Base-by-base conservation (phyloP, 1,140 invertebrate genomes). In the Cydia splendana region DNA sequence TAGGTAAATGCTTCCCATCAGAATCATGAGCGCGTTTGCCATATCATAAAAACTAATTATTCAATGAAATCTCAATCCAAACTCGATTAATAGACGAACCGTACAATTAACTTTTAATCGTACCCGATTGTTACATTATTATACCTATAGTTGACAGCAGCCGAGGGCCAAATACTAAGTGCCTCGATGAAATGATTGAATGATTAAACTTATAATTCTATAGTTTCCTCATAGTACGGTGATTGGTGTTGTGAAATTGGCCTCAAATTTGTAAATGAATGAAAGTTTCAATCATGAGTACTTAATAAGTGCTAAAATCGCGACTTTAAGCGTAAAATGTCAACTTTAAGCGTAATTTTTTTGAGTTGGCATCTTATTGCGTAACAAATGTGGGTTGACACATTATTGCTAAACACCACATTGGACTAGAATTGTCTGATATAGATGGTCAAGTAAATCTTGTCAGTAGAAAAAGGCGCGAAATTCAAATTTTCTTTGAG, bases 21-120 rank as follows among this genome's bases (percentile, higher is more conserved):
- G 42, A 45, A 15, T n/a, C 48, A 53, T 53, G 15, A n/a, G 48
- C 10, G 3, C 10, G 42, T 45, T 45, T 45, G 12, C 10, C 42
- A 45, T 12, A 45, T 53, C 45, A 7, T 53, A 18, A 6, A 62
- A 62, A 15, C 3, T 62, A 57, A 18, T 57, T 57, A 18, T 24
- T 62, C 57, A 62, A 62, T 62, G 57, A 62, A 62, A 62, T 62
- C 57, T 62, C n/a, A 62, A 62, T 62, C 20, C 7, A 24, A 62
- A 24, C 57, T 10, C 57, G 20, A 62, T 62, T 20, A 62, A 24
- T 62, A 20, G 57, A 62, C 18, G 9, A 62, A 62, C 6, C 57
- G 6, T 62, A 7, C 57, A 62, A 62, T 62, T 62, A 62, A 24
- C 57, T 62, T 62, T 62, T 62, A 62, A 62, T 62, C 7, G 57